Percentiles rank a stretch among this genome's conserved stretches.
These are phyloP conservation scores for Zapornia atra DNA, from an alignment of 2,113 vertebrate genomes.

Conservation along the genomic window DNA sequence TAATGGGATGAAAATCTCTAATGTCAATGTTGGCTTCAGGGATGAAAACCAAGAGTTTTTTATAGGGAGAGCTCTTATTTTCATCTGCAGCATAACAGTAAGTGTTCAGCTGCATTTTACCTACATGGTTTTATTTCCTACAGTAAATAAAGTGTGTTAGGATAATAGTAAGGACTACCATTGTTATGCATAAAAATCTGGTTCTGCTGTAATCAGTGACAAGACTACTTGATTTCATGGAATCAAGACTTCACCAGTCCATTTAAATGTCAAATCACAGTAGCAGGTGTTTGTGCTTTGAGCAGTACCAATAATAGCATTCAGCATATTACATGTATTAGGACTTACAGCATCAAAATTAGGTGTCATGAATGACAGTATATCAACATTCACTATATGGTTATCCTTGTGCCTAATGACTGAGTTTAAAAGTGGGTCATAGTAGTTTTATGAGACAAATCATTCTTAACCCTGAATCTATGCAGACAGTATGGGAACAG, in stretches of 20 bases:
- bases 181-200: neutral
- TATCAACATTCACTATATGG: neutral
- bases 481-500: neutral
- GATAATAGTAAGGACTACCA: neutral
- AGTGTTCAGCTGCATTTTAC: neutral
- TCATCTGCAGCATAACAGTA: neutral
- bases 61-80: neutral
- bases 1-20: slow-evolving; percentile 3
- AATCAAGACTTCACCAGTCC: neutral
- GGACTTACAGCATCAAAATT: neutral
- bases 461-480: neutral
- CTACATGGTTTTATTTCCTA: neutral
- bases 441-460: neutral
- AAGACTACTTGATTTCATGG: neutral
- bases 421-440: neutral
- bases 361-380: neutral
- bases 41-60: neutral
- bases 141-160: neutral
- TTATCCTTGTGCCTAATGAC: neutral
- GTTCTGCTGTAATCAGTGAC: neutral
- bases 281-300: neutral
- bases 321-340: neutral
- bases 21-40: neutral
- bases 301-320: neutral
- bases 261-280: neutral